phyloP scores from a whole-genome alignment of 2,888 invertebrate species.

The Leucozona laternaria region DNA sequence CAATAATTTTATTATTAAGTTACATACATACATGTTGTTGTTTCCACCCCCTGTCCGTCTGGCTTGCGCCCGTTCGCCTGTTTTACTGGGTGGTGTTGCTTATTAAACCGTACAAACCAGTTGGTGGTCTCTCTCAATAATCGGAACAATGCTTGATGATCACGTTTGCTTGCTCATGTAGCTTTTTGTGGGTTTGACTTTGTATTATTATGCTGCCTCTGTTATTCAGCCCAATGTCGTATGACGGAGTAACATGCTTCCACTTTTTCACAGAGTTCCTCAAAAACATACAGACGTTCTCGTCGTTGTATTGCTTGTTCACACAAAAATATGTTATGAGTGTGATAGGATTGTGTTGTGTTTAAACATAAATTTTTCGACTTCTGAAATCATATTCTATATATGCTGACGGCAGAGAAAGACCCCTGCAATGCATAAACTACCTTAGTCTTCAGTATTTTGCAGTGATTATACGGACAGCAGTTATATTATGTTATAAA shows the following conservation, averaged over 20 bases:
- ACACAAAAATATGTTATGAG: not conserved
- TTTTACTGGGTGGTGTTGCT: conserved; percentile 31
- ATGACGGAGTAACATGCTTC: conserved; percentile 42
- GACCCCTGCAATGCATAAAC: conserved; percentile 8
- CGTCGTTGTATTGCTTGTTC: not conserved
- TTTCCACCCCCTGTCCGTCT: conserved; percentile 31
- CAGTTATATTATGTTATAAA: conserved; percentile 10
- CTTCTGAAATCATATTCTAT: not conserved
- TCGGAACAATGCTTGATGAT: conserved; percentile 50
- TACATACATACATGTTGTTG: not conserved
- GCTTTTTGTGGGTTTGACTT: conserved; percentile 25
- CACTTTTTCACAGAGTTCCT: conserved; percentile 9
- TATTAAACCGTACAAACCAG: conserved; percentile 64
- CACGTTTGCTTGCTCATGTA: conserved; percentile 56
- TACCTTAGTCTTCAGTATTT: not conserved
- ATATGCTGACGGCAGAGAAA: not conserved
- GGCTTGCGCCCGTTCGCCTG: conserved; percentile 8
- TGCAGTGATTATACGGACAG: not conserved
- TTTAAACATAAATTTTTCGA: not conserved
- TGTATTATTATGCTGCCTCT: conserved; percentile 29
- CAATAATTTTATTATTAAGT: conserved; percentile 57
- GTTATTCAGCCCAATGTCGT: conserved; percentile 42
- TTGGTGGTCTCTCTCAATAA: conserved; percentile 66
- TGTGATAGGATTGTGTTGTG: not conserved
- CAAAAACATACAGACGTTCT: not conserved